A percentile compares a stretch with the other conserved stretches of the same genome.
phyloP scores from a whole-genome alignment of 2,113 vertebrate genomes.

The Bufo gargarizans region DNA sequence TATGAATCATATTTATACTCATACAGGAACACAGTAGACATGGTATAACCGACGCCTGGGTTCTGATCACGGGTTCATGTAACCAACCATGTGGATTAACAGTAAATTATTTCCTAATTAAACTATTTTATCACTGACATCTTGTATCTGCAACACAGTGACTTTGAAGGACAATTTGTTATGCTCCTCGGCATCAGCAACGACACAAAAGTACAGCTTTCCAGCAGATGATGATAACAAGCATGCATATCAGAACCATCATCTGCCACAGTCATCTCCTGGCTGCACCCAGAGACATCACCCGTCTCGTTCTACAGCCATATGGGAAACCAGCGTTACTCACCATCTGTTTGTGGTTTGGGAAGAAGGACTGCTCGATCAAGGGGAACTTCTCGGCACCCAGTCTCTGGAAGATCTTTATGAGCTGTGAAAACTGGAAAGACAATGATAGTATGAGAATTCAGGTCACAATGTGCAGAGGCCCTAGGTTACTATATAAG shows the following conservation, averaged over 20 bases:
- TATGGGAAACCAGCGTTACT: constrained; percentile 71
- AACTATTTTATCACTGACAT: not conserved
- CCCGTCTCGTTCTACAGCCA: not conserved
- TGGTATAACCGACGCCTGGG: not conserved
- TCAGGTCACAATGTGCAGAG: not conserved
- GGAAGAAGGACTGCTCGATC: constrained; percentile 93
- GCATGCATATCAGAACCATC: not conserved
- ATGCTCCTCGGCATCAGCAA: not conserved
- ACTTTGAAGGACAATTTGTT: not conserved
- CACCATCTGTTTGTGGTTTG: constrained; percentile 95
- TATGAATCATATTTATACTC: no score
- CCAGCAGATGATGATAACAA: not conserved
- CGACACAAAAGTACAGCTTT: no score
- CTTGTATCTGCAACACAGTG: not conserved
- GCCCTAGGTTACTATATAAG: not conserved
- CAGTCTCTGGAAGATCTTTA: constrained; percentile 90
- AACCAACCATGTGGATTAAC: not conserved
- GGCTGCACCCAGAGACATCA: not conserved
- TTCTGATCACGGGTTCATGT: not conserved
- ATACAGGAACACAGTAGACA: no score
- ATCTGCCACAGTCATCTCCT: not conserved
- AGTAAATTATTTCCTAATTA: not conserved
- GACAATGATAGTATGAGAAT: constrained; percentile 57
- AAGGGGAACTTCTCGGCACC: constrained; percentile 95
- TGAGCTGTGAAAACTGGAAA: constrained; percentile 93